A percentile compares a stretch with the other conserved stretches of the same genome.
Evolutionary conservation across 1,140 invertebrate species (phyloP).

Genomic region (Heliothis virescens): DNA sequence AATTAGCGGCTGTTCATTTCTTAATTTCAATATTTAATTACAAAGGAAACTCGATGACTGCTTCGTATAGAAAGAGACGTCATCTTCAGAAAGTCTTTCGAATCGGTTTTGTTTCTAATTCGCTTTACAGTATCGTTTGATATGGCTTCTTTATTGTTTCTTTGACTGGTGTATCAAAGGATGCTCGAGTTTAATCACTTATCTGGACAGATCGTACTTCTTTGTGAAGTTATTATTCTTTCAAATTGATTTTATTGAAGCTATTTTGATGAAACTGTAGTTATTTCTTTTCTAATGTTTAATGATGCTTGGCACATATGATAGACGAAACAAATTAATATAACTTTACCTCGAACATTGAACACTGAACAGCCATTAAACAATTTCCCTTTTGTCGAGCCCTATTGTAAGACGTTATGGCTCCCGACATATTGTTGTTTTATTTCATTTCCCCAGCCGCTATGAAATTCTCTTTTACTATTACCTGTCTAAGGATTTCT

Average conservation of each 20-base stretch:
- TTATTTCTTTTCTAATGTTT: background rate
- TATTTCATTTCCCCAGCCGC: conserved; percentile 74
- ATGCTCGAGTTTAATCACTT: conserved; percentile 56
- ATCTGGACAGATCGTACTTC: conserved; percentile 30
- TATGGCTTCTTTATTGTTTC: conserved; percentile 73
- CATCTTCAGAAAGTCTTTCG: conserved; percentile 82
- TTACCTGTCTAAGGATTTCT: conserved; percentile 52
- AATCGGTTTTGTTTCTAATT: conserved; percentile 81
- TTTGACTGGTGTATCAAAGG: conserved; percentile 72
- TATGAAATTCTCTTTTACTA: conserved; percentile 74
- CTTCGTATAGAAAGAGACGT: conserved; percentile 81
- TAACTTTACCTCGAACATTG: conserved; percentile 76
- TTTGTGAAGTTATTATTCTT: conserved; percentile 36
- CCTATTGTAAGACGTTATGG: conserved; percentile 77
- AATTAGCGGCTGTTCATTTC: conserved; percentile 87
- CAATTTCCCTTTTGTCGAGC: conserved; percentile 77
- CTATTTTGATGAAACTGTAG: background rate
- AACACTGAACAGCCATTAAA: conserved; percentile 71
- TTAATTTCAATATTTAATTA: conserved; percentile 88
- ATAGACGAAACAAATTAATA: conserved; percentile 57
- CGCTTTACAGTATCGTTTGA: conserved; percentile 69
- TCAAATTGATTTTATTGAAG: conserved; percentile 30
- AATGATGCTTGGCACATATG: background rate
- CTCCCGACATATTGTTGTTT: conserved; percentile 78
- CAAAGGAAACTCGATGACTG: conserved; percentile 85